Base-by-base conservation (phyloP, 2,113 vertebrate species). In the Collichthys lucidus region DNA sequence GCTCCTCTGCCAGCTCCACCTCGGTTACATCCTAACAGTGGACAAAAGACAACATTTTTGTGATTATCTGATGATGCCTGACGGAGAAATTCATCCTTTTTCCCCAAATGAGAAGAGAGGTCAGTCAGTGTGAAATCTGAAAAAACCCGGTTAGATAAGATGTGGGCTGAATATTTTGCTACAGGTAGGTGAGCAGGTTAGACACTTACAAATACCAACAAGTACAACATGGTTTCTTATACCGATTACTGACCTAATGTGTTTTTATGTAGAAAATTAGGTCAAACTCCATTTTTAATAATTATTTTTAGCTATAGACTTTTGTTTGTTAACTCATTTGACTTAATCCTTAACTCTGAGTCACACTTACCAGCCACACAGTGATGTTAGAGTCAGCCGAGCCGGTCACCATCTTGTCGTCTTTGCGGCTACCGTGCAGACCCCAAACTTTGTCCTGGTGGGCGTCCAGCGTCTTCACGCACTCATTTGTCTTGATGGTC, bases 401-500 rank as follows among this genome's bases (percentile, higher is more conserved):
- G 0, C 95, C 98, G 0, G 97, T 97, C 77, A 98, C 96, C 5
- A 97, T 92, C 26, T 82, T 88, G 68, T 96, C 92, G 0, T 98
- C 97, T 22, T 93, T 94, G 76, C 89, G 93, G 92, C 92, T 98
- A 79, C 88, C 90, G 31, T 99, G 97, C 26, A 99, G 95, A 46
- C 97, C 98, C 98, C 98, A 99, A 75, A 99, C 96, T 92, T 99
- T 99, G 76, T 97, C 96, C 79, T 97, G 96, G 0, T 99, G 98
- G 16, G 93, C 96, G 0, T 99, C 98, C 40, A 99, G 77, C 0
- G 98, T 99, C 91, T 96, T 96, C 79, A 98, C 96, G 12, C 98
- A 99, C 89, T 98, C 98, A 0, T 99, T 99, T 42, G 93, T 97
- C 90, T 99, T 99, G 83, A 99, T 98, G 52, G 98, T 99, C 98